Percentiles rank a stretch among this genome's conserved stretches.
Evolutionary conservation across 2,113 vertebrate species (phyloP).

Genomic region (Cichladusa arquata): DNA sequence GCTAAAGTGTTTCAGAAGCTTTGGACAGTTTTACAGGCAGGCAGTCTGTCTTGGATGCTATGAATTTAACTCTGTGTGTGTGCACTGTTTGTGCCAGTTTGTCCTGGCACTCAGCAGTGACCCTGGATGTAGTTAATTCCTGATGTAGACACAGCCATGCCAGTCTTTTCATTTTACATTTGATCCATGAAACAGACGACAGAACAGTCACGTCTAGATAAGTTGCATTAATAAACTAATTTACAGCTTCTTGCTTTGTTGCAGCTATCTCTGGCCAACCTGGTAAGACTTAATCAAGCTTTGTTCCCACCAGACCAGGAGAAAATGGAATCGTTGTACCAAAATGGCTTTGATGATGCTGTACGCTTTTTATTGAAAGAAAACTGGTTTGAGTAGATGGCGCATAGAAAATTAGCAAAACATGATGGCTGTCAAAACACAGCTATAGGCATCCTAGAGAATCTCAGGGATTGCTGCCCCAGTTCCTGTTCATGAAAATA

Average conservation of each 20-base stretch:
- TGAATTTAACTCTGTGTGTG: background rate
- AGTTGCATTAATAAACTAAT: background rate
- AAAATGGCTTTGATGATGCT: slow-evolving; percentile 80
- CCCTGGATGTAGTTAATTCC: background rate
- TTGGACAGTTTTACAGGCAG: background rate
- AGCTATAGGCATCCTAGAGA: background rate
- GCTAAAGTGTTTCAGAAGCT: background rate
- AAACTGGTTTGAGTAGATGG: slow-evolving; percentile 73
- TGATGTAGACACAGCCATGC: background rate
- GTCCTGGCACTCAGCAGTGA: background rate
- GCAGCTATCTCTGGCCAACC: slow-evolving; percentile 84
- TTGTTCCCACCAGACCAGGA: slow-evolving; percentile 81
- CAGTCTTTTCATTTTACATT: background rate
- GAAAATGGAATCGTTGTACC: slow-evolving; percentile 73
- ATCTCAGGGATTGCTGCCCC: background rate
- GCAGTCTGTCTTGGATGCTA: background rate
- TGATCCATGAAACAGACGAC: background rate
- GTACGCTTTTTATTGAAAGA: slow-evolving; percentile 80
- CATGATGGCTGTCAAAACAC: background rate
- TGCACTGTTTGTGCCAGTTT: background rate
- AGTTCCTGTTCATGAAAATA: background rate
- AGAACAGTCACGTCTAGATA: background rate
- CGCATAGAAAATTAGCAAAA: background rate
- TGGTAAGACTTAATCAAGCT: slow-evolving; percentile 79
- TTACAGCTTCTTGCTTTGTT: background rate